These are phyloP conservation scores for Alexandromys fortis DNA, from an alignment of 2,113 vertebrate species.

Conservation along the genomic window DNA sequence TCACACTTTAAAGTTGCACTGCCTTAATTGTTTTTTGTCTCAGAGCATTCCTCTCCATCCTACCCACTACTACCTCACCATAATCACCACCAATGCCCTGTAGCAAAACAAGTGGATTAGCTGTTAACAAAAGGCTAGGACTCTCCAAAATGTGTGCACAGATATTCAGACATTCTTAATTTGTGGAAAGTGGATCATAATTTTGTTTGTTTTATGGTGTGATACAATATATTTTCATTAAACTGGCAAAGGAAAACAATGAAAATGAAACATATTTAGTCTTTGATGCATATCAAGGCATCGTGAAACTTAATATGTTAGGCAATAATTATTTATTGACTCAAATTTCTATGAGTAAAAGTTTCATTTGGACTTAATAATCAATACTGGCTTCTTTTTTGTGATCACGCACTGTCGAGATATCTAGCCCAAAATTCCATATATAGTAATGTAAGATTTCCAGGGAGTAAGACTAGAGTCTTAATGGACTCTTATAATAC, in stretches of 20 bases:
- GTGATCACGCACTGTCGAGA: neutral
- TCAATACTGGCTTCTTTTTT: neutral
- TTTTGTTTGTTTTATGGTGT: neutral
- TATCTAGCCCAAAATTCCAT: neutral
- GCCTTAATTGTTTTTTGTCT: neutral
- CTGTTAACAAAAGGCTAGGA: slow-evolving; percentile 18
- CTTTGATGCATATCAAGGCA: neutral
- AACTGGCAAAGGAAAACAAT: slow-evolving; percentile 19
- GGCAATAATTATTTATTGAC: neutral
- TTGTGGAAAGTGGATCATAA: neutral
- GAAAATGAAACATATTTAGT: neutral
- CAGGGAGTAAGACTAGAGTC: neutral
- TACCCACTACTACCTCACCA: neutral
- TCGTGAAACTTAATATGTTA: neutral
- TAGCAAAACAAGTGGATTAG: neutral
- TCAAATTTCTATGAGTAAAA: neutral
- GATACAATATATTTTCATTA: neutral
- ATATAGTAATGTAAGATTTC: neutral
- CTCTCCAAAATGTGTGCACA: neutral
- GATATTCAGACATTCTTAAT: neutral
- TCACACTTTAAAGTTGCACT: neutral
- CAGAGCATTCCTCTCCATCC: neutral
- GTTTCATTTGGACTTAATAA: neutral
- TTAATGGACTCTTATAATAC: neutral
- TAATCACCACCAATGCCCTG: neutral